Evolutionary conservation across 1,140 invertebrate species (phyloP).

Genomic region (Mya arenaria): DNA sequence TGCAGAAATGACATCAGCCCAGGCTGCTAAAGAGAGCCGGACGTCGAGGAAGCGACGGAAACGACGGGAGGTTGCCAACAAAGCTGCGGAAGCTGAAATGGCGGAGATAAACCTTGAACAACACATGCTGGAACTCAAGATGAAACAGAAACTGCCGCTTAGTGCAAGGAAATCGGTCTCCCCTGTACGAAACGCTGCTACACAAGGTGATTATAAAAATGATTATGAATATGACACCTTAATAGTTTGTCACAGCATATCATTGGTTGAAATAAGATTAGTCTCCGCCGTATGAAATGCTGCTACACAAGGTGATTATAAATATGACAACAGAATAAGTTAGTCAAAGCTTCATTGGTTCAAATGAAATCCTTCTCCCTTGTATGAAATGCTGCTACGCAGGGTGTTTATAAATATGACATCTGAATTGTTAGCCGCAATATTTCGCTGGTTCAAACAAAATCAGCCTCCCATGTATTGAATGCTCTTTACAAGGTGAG

Average conservation of each 20-base stretch:
- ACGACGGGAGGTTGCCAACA: conserved; percentile 71
- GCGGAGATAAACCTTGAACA: conserved; percentile 78
- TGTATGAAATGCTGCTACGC: conserved; percentile 8
- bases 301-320: conserved; percentile 26
- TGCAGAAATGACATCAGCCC: no score
- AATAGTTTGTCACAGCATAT: no score
- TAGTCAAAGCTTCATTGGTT: no score
- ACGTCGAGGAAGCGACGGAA: conserved; percentile 73
- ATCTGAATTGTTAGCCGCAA: no score
- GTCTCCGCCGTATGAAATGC: conserved; percentile 21
- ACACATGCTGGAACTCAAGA: conserved; percentile 69
- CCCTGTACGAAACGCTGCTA: conserved; percentile 6
- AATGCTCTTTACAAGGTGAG: no score
- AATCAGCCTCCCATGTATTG: no score
- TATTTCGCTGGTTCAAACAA: no score
- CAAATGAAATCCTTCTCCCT: conserved; percentile 33
- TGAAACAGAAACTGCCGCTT: conserved; percentile 47
- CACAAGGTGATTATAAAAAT: conserved; percentile 40
- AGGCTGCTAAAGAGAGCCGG: conserved; percentile 24
- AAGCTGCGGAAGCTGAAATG: conserved; percentile 76
- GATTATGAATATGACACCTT: no score
- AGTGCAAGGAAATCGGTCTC: conserved; percentile 33
- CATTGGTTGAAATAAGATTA: conserved; percentile 23
- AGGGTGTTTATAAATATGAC: no score
- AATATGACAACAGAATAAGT: no score